Percentiles rank a stretch among this genome's conserved stretches.
phyloP scores from a whole-genome alignment of 2,113 vertebrate species.

The Caranx ignobilis region DNA sequence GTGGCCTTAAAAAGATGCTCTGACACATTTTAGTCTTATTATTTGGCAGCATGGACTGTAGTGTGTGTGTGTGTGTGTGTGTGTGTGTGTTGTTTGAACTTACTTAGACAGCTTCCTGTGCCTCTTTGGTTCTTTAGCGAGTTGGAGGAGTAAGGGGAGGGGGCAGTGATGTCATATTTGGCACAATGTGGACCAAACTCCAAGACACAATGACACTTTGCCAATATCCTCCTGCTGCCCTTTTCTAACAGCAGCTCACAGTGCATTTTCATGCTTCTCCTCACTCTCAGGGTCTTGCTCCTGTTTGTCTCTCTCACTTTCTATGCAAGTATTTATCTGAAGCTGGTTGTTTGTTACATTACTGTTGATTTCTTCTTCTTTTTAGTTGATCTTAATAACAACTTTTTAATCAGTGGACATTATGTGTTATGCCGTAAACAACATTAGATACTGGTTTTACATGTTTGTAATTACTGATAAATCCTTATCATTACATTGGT shows the following conservation, averaged over 20 bases:
- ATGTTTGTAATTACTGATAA: too few relatives aligned
- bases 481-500: too few relatives aligned
- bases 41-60: constrained; percentile 44
- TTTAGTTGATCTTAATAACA: too few relatives aligned
- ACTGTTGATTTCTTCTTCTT: too few relatives aligned
- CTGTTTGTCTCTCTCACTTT: constrained; percentile 16
- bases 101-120: constrained; percentile 28
- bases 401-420: too few relatives aligned
- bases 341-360: background rate
- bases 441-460: too few relatives aligned
- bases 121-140: constrained; percentile 33
- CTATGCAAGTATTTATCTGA: background rate
- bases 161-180: constrained; percentile 76
- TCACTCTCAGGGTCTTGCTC: constrained; percentile 38
- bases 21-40: constrained; percentile 48
- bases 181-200: constrained; percentile 60
- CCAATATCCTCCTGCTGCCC: constrained; percentile 60
- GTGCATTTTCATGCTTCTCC: constrained; percentile 44
- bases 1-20: constrained; percentile 35
- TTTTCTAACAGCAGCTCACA: constrained; percentile 44
- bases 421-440: too few relatives aligned
- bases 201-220: constrained; percentile 67
- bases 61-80: constrained; percentile 23
- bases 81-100: constrained; percentile 27
- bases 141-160: background rate